These are phyloP conservation scores for Eupeodes latifasciatus DNA, from an alignment of 2,888 invertebrate genomes.

Conservation along the genomic window DNA sequence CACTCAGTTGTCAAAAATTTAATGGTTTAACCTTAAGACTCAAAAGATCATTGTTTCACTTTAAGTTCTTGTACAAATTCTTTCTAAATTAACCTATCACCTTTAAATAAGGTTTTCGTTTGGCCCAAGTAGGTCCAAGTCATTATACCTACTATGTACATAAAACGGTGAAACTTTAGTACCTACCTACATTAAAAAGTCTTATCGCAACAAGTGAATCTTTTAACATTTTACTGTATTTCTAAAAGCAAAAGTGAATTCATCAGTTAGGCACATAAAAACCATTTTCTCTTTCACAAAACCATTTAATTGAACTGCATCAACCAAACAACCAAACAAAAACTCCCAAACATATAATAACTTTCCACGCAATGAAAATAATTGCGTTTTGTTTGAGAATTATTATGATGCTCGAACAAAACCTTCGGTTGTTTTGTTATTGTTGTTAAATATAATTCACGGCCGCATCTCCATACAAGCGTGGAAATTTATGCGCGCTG, in stretches of 20 bases:
- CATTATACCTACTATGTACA: background rate
- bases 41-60: too few relatives aligned
- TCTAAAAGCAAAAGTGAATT: constrained; percentile 65
- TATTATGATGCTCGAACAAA: constrained; percentile 51
- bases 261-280: background rate
- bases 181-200: background rate
- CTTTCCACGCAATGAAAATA: constrained; percentile 72
- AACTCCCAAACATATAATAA: constrained; percentile 1
- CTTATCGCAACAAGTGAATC: constrained; percentile 18
- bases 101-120: too few relatives aligned
- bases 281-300: constrained; percentile 66
- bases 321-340: background rate
- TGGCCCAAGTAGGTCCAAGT: too few relatives aligned
- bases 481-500: constrained; percentile 39
- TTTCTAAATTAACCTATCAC: background rate
- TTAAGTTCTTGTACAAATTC: too few relatives aligned
- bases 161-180: background rate
- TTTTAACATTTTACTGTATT: background rate
- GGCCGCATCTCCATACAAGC: constrained; percentile 38
- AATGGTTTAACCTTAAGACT: too few relatives aligned
- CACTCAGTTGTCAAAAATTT: too few relatives aligned
- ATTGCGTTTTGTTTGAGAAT: constrained; percentile 63
- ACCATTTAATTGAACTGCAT: constrained; percentile 43
- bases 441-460: constrained; percentile 11
- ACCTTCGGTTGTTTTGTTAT: background rate